Conservation (phyloP, 2,797 vertebrate genomes). For the Myripristis murdjan region DNA sequence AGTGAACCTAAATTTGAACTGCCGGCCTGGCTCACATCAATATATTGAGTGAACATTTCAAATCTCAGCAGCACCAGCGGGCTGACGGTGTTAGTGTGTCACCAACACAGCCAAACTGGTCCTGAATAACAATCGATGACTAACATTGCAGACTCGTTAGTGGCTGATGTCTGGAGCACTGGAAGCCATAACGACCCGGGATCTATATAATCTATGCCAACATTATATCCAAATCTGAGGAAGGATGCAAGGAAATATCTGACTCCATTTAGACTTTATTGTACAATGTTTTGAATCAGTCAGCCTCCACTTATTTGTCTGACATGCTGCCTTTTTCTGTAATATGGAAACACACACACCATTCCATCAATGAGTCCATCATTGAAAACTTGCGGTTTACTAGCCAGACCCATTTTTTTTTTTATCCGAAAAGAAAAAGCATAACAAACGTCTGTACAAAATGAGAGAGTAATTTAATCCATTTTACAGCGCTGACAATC, state of each 20-base stretch:
- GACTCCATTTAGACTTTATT: constrained; percentile 8
- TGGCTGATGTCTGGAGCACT: constrained; percentile 50
- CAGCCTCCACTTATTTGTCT: neutral
- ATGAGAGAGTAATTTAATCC: constrained; percentile 88
- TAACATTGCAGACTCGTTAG: constrained; percentile 66
- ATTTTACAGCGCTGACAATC: constrained; percentile 85
- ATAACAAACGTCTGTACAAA: constrained; percentile 82
- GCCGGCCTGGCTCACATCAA: constrained; percentile 41
- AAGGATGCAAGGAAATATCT: neutral
- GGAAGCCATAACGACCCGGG: constrained; percentile 14
- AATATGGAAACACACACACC: constrained; percentile 28
- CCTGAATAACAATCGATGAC: constrained; percentile 61
- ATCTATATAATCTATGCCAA: constrained; percentile 13
- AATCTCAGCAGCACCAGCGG: constrained; percentile 48
- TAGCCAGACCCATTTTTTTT: constrained; percentile 68
- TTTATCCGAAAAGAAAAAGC: constrained; percentile 69
- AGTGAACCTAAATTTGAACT: constrained; percentile 7
- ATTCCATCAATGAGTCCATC: constrained; percentile 40
- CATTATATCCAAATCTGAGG: constrained; percentile 5
- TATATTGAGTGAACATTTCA: constrained; percentile 55
- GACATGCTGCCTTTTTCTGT: neutral
- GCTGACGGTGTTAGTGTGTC: constrained; percentile 68
- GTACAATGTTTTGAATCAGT: neutral
- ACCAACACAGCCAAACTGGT: constrained; percentile 52
- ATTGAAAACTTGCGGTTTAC: constrained; percentile 60